A percentile compares a stretch with the other conserved stretches of the same genome.
Conservation (phyloP, 1,140 invertebrate genomes). For the Liolophura sinensis region DNA sequence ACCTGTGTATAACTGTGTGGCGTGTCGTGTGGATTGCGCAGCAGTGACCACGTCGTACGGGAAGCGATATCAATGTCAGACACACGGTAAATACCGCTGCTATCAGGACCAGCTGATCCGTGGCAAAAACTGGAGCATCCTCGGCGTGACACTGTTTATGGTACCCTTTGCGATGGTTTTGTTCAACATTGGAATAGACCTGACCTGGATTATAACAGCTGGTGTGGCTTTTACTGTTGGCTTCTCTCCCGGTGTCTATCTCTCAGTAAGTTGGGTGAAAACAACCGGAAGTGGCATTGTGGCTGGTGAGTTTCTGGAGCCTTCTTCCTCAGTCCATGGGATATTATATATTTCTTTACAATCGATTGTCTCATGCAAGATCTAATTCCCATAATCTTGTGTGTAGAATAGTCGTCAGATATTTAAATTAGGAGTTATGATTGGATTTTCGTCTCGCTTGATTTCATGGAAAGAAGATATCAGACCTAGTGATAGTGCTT, state of each 20-base stretch:
- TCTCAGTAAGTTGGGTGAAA: conserved; percentile 34
- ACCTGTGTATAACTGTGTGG: conserved; percentile 12
- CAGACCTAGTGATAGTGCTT: no score
- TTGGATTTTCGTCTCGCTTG: no score
- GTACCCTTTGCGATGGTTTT: conserved; percentile 15
- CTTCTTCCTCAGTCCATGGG: no score
- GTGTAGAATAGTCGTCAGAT: no score
- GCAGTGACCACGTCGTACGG: no score
- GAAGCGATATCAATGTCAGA: conserved; percentile 12
- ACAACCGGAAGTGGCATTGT: conserved; percentile 30
- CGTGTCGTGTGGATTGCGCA: conserved; percentile 10
- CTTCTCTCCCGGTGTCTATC: conserved; percentile 29
- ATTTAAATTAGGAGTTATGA: no score
- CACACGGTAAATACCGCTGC: conserved; percentile 13
- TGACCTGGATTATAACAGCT: conserved; percentile 11
- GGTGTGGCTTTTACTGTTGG: conserved; percentile 9
- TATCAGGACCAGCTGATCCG: conserved; percentile 16
- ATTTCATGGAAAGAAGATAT: no score
- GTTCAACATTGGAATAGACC: conserved; percentile 11
- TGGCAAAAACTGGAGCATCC: conserved; percentile 17
- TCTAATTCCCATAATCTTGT: no score
- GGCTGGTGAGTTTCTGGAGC: conserved; percentile 10
- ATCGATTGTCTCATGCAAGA: no score
- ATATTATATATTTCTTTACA: no score
- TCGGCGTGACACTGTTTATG: conserved; percentile 10